Base-by-base conservation (phyloP, 2,888 invertebrate genomes). In the Lasioglossum leucozonium region DNA sequence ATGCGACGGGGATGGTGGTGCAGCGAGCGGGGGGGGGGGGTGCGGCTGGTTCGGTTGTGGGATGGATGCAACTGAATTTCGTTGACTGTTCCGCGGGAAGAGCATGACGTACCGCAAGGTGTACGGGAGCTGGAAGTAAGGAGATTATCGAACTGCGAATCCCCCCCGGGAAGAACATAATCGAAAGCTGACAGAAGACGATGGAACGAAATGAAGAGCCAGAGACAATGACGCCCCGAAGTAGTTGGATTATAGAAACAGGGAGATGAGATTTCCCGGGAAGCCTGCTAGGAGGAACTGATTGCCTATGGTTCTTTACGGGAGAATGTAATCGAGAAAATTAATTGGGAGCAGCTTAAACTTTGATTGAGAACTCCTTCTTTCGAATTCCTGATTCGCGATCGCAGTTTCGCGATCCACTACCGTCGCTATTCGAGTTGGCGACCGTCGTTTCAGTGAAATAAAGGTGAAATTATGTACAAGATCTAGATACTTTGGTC, bases 51-150 rank as follows among this genome's bases (percentile, higher is more conserved):
- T 22, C 3, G 58, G 58, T 58, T 26, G 58, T 13, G 13, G 58
- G 58, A 58, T 58, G 79, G 85, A 85, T 62, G 79, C 75, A 86
- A 81, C 79, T 81, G 84, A 90, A 88, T 89, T 88, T 82, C 79
- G 86, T 76, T 72, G 82, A 77, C 62, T 72, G 73, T 44, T 67
- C 18, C 65, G 47, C 13, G 65, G 26, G 51, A 71, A 47, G 44
- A 34, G 62, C 65, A 44, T 30, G 58, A 71, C 58, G 69, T 22
- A 37, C 67, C 37, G 37, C 5, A 69, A 73, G 10, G 76, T 34
- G 16, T 30, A 30, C n/a, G 58, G 67, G 47, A 65, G 75, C 22
- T 44, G 62, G 67, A 58, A 51, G 22, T 58, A 80, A 74, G 84
- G 73, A 44, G 84, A 85, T 81, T 82, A 87, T 55, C 58, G 6